Evolutionary conservation across 35 echinoderm and acorn worm genomes (phyloP), one percentile per base, ranked within the genome.

Genomic region (Ophioderma brevispina): DNA sequence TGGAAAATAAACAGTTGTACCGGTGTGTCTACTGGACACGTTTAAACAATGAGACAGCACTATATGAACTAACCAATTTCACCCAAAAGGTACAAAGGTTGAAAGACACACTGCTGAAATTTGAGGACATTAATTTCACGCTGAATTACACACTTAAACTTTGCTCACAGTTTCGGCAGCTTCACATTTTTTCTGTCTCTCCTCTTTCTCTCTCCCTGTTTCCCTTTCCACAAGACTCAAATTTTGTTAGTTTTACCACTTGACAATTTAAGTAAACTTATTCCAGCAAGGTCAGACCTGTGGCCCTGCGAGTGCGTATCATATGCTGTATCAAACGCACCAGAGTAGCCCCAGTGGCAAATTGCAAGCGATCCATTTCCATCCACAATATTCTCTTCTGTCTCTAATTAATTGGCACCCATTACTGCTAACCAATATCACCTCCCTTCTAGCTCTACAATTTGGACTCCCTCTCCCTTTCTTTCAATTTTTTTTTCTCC

Each of bases 281-380:
- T 70, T 70, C 59, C 23, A 70, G 28, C 59, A 70, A 70, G 59
- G 59, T 70, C 59, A 25, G 23, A 25, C 28, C 17, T 18, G 17
- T 25, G 59, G 59, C 59, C 59, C 59, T 25, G 59, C 59, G 10
- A 70, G 10, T 30, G n/a, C 59, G 59, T 30, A 25, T 25, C 28
- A 25, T 70, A 70, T 70, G n/a, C 59, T 8, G 59, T 70, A 70
- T 70, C 59, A 70, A 70, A 30, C 59, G 15, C 59, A 70, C 59
- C 15, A 70, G 59, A 70, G 59, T 70, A 25, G 28, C 59, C 59
- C 46, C 59, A 4, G 15, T 70, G 59, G 59, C 59, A 70, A 70
- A 70, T 70, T 70, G 59, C 59, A 70, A 70, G 59, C 59, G 59
- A 70, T 70, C 59, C 59, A 70, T 70, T 70, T 70, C 59, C 59